phyloP scores from a whole-genome alignment of 2,797 vertebrate species.

The Botia kubotai region DNA sequence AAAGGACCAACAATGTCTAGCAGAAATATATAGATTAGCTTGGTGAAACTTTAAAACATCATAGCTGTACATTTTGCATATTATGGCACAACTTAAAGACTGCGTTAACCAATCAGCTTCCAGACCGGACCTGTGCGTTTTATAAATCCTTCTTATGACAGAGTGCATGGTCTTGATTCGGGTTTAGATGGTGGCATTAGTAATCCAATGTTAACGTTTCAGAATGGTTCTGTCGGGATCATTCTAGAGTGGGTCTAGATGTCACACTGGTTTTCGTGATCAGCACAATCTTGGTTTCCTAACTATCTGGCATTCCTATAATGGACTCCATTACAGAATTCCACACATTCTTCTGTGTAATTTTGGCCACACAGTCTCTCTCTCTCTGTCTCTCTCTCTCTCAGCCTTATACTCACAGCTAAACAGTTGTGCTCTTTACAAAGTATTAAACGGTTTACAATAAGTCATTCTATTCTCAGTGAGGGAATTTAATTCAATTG shows the following conservation, averaged over 20 bases:
- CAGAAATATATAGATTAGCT: too few species aligned
- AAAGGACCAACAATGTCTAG: too few species aligned
- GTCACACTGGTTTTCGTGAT: conserved; percentile 11
- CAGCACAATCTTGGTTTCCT: conserved; percentile 15
- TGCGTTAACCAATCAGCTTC: too few species aligned
- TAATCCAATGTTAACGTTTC: neutral
- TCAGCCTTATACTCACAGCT: conserved; percentile 4
- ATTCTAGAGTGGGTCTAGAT: conserved; percentile 1
- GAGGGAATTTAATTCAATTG: too few species aligned
- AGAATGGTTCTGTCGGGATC: neutral
- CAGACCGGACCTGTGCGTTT: too few species aligned
- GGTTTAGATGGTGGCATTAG: neutral
- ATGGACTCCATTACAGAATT: conserved; percentile 44
- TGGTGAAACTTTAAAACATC: too few species aligned
- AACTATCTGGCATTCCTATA: conserved; percentile 37
- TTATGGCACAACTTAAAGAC: too few species aligned
- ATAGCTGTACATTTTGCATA: too few species aligned
- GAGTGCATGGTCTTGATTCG: too few species aligned
- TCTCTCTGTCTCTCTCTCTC: conserved; percentile 30
- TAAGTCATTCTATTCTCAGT: neutral
- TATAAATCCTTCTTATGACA: too few species aligned
- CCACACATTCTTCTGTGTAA: conserved; percentile 52
- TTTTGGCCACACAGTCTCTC: conserved; percentile 30
- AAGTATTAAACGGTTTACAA: conserved; percentile 22
- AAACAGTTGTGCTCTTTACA: conserved; percentile 13